Base-by-base conservation (phyloP, 2,113 vertebrate species). In the Desmodus rotundus region DNA sequence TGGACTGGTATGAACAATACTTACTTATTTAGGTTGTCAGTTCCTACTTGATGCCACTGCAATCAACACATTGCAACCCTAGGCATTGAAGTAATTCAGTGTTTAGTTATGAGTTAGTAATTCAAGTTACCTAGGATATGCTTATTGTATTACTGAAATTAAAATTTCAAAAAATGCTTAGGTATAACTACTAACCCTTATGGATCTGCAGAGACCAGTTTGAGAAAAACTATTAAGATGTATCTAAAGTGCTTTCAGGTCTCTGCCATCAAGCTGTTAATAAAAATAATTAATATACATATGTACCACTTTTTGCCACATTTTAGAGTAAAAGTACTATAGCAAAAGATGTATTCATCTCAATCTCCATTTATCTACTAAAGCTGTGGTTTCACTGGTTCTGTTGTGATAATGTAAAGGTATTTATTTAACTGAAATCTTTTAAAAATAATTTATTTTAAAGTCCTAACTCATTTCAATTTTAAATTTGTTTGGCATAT, bases 241-340 rank as follows among this genome's bases (percentile, higher is more conserved):
- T 3, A 47, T 84, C 31, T 88, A 74, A 93, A 93, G 76, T 89
- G 22, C n/a, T 22, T 93, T 56, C 56, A 22, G 9, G 70, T 83
- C 45, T 86, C 67, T 87, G 14, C 33, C 73, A 36, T 65, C 10
- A 90, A 16, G 80, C 20, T 65, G 43, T 86, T 92, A 20, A 73
- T 38, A 20, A n/a, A 93, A 91, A 47, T 9, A 77, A 77, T 82
- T 38, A 68, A 86, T 54, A 33, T 72, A 36, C 10, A 7, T 47
- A 52, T 70, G 1, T 83, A 61, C 93, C 54, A 20, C 13, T 89
- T 83, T 83, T 68, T 63, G 65, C 38, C 50, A 95, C 38, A 86
- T 95, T 94, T 93, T 92, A 83, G n/a, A 82, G 45, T 88, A 15
- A 80, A 96, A 83, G 12, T 47, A 73, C 20, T 36, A 74, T 73